Base-by-base conservation (phyloP, 2,888 invertebrate genomes). In the Myathropa florea region DNA sequence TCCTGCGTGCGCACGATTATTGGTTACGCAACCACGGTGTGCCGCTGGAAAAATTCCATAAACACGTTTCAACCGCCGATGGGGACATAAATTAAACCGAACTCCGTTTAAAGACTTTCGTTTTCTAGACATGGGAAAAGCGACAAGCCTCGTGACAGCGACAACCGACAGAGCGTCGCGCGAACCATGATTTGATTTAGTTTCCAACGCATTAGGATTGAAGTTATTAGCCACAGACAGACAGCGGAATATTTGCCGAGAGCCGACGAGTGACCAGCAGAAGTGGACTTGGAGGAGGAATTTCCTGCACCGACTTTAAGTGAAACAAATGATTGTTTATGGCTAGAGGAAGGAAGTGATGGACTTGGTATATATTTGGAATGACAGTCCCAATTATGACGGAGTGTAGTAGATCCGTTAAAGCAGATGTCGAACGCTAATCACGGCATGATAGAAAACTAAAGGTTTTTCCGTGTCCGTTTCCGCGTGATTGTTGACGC, bases 1-100 rank as follows among this genome's bases (percentile, higher is more conserved):
- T n/a, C 30, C 39, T 67, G 70, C 84, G 80, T 80, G 80, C 80
- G 80, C 84, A 71, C 71, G 61, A 80, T 76, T 80, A 84, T 80
- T 67, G 65, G 53, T 68, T 61, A 46, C 57, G 70, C 57, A 70
- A 81, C 30, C 23, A 23, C 36, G 28, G n/a, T 26, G 6, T 18
- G 14, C 53, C 6, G 23, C 4, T 65, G 23, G 21, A 70, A 55
- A 61, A 46, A 46, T 46, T 26, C 18, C 24, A 36, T 24, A 73
- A 73, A 68, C 68, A 53, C 18, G 83, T 65, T 73, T 67, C 10
- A 9, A 28, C 24, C 10, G 57, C 60, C 46, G 53, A 57, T 63
- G 30, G 26, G 7, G 78, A 18, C 73, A 78, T 83, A 78, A 83
- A 68, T 78, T 28, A 57, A 36, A 24, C 23, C 28, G 18, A 63